Base-by-base conservation (phyloP, 23 tunicate species). In the Styela clava region DNA sequence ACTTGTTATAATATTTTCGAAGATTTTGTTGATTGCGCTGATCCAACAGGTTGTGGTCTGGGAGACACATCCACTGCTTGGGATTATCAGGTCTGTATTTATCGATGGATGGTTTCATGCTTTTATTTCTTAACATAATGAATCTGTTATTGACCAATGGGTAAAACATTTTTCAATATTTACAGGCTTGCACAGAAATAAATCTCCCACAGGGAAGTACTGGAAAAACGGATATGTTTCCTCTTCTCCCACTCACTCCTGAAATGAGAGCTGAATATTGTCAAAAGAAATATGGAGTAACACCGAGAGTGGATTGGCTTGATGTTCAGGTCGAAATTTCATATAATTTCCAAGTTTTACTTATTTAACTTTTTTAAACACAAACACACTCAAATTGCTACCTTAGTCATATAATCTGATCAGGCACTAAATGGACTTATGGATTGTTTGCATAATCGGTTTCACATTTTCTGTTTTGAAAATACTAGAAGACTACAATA, bases 41-140 rank as follows among this genome's bases (percentile, higher is more conserved):
- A 96, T 82, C 99, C 99, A 3, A 96, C 99, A 12, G 99, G 99
- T 3, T 96, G 99, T 74, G 96, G 97, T 21, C 34, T 86, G 44
- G 99, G 99, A 20, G 78, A 81, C 33, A 93, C 84, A 35, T 92
- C 96, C 2, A 62, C 37, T 29, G 94, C 99, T 23, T 96, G 99
- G 99, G 81, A 96, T 71, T 96, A 91, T 81, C 99, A 96, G 87
- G 98, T 93, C n/a, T 31, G 79, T n/a, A n/a, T 16, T 16, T 74
- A 24, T 61, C 64, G 64, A 19, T 19, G 19, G 19, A 61, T 19
- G 19, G 64, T 61, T 19, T 61, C 21, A 61, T 61, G 64, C 64
- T 61, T 21, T 19, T 61, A 21, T 21, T 61, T 21, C 19, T 61
- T 61, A 61, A 19, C 19, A 61, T 21, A 61, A 61, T 61, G 21